Percentiles rank a stretch among this genome's conserved stretches.
Conservation (phyloP, 2,888 invertebrate species). For the Notocelia uddmanniana region DNA sequence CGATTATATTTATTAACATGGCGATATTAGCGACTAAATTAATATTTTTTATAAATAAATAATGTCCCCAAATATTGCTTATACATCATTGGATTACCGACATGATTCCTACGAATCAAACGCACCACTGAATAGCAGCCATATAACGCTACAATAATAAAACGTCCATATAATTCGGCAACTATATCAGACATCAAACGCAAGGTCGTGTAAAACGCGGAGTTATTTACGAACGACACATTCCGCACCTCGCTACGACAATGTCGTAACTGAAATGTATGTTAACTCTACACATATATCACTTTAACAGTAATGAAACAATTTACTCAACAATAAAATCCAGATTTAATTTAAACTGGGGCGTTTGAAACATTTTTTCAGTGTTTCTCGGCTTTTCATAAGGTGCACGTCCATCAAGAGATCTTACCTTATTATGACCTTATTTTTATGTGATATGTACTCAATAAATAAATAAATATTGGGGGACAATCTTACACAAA, state of each 20-base stretch:
- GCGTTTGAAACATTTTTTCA: no score
- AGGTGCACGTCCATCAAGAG: no score
- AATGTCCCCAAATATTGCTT: neutral
- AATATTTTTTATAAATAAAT: no score
- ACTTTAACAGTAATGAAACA: no score
- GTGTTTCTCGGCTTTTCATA: no score
- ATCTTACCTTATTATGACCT: no score
- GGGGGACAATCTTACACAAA: no score
- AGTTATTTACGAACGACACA: slow-evolving; percentile 10
- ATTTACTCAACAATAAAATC: no score
- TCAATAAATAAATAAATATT: no score
- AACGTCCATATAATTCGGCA: slow-evolving; percentile 15
- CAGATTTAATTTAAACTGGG: neutral
- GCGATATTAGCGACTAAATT: no score
- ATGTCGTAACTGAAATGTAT: slow-evolving; percentile 5
- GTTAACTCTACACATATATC: neutral
- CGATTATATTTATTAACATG: no score
- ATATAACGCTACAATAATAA: neutral
- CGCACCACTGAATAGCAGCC: neutral
- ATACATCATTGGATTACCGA: neutral
- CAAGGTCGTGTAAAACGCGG: slow-evolving; percentile 15
- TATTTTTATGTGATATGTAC: no score
- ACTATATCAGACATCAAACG: slow-evolving; percentile 28
- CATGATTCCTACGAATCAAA: neutral
- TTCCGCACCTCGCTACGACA: neutral